Evolutionary conservation across 2,113 vertebrate genomes (phyloP).

Genomic region (Ovibos moschatus): DNA sequence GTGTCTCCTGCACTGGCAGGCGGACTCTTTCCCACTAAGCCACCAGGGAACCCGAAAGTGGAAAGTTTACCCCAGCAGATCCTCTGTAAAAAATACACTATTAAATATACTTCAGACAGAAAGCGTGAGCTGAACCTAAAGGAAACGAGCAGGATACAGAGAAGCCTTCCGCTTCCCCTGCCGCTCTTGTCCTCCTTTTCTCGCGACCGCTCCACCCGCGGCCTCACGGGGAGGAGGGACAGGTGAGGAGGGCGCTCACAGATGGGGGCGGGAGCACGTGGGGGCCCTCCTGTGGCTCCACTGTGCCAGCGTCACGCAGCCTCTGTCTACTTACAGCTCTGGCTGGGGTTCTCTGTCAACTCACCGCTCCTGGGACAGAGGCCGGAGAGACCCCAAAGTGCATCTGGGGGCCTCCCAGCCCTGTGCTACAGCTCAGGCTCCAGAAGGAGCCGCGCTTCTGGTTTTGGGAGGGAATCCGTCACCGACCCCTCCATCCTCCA

Average conservation of each 20-base stretch:
- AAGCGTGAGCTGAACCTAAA: neutral
- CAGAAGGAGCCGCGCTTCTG: neutral
- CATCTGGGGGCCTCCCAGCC: neutral
- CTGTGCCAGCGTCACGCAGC: accelerated
- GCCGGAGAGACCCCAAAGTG: too few species aligned
- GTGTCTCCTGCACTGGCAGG: neutral
- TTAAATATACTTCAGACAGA: neutral
- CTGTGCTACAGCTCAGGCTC: accelerated
- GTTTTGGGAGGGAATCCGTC: neutral
- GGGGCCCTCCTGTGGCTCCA: neutral
- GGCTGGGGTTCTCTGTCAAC: neutral
- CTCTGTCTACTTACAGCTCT: accelerated
- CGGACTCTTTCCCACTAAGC: neutral
- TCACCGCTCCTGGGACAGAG: neutral
- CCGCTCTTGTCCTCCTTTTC: accelerated
- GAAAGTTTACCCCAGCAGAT: neutral
- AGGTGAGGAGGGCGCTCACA: accelerated
- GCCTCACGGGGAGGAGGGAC: accelerated
- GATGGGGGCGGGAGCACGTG: neutral
- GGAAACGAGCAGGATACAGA: neutral
- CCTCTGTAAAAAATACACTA: neutral
- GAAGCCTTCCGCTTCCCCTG: too few species aligned
- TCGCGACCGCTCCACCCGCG: accelerated
- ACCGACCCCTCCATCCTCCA: neutral
- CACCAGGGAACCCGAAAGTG: neutral